Base-by-base conservation (phyloP, 2,113 vertebrate species). In the Phyllopteryx taeniolatus region DNA sequence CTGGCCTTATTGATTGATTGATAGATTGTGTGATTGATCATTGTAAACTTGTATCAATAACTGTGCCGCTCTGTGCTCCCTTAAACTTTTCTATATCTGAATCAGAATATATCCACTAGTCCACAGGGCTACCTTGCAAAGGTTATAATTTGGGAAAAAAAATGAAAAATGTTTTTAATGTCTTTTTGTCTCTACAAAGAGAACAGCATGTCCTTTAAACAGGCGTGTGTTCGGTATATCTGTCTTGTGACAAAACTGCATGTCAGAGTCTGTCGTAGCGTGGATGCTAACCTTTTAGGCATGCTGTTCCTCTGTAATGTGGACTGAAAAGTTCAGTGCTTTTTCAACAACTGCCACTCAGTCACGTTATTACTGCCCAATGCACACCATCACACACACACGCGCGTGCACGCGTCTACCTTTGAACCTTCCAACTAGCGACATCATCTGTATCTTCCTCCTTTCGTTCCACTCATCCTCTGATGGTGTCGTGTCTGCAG, bases 291-390 rank as follows among this genome's bases (percentile, higher is more conserved):
- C 94, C 95, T 85, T 74, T 17, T 7, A 81, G 86, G 79, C 83
- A 94, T 92, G 91, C 92, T 92, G 93, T 92, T 79, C 65, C 89
- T 92, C 95, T 93, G 93, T 95, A 95, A 96, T 96, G 93, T 88
- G 94, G 91, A 91, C 93, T 96, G 95, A 98, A 97, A 98, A 96
- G 96, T 96, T 97, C 96, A 98, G 92, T 93, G 95, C 91, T 94
- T 96, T 94, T 96, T 93, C 95, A 94, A 94, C 95, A 94, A 94
- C 93, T 95, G 95, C 93, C 94, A 94, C 96, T 96, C 95, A 95
- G 93, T 96, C 95, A 95, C 94, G 85, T 66, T 67, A 88, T 90
- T 43, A 64, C 39, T 17, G 39, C n/a, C 9, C 35, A 44, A 43
- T 64, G 42, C 62, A 64, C 59, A 61, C 31, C 59, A 43, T 35